Evolutionary conservation across 2,888 invertebrate genomes (phyloP), one percentile per base, ranked within the genome.

Genomic region (Brachylomia viminalis): DNA sequence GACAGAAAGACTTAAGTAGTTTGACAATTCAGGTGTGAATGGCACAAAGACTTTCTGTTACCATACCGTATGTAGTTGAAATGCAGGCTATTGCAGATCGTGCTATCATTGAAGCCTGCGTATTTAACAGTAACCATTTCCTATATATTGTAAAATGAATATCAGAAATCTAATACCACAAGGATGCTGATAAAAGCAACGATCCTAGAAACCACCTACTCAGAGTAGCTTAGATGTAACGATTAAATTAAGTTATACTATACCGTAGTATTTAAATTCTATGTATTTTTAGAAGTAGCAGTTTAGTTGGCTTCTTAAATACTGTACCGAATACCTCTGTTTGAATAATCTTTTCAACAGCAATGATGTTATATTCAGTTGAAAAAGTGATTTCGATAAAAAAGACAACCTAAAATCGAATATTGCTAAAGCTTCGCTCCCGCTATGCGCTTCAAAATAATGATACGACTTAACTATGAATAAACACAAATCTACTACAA

Each of bases 341-440:
- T 82, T 23, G 7, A 30, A 79, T 13, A 42, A 52, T 27, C n/a
- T 47, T 58, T 49, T 62, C 17, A 52, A 52, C 68, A 58, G 27
- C 17, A 56, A 45, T 23, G 17, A 20, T 17, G 8, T 23, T 38
- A 17, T 6, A 27, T n/a, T 17, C 11, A 47, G 0, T 27, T 27
- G 11, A 52, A n/a, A 59, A 56, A 62, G 15, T 54, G 6, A 54
- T 66, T 66, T 52, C 42, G 27, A 54, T 47, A 10, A 33, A 13
- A 8, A 30, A 30, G 38, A 30, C 10, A 4, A 42, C 1, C 10
- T 11, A 30, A 59, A 38, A 30, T 61, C n/a, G 47, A 45, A 7
- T 62, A 75, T 47, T 56, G 69, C 65, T 81, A 52, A 42, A 58
- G 77, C 83, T 47, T 72, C 68, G 82, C 86, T 83, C 77, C 58